Evolutionary conservation across 2,888 invertebrate species (phyloP).

Genomic region (Drosophila atripex): DNA sequence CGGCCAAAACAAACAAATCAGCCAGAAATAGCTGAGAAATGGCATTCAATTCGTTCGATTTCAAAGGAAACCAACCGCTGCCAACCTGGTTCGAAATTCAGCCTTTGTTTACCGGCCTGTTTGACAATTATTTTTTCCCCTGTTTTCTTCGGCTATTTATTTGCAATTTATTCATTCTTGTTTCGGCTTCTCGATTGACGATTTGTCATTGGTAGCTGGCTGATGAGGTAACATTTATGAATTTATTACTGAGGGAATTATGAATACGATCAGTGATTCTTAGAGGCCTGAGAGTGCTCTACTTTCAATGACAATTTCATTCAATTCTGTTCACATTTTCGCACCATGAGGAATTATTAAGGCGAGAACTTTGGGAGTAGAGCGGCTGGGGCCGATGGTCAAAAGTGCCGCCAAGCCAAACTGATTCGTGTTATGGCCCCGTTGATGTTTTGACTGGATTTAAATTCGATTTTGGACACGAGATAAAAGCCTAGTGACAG

Average conservation of each 20-base stretch:
- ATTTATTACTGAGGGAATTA: constrained; percentile 14
- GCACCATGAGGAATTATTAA: constrained; percentile 54
- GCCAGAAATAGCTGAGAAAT: constrained; percentile 66
- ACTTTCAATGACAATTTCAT: constrained; percentile 14
- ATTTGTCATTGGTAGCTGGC: constrained; percentile 39
- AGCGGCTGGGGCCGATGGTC: constrained; percentile 26
- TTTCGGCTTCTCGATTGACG: constrained; percentile 12
- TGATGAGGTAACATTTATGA: constrained; percentile 10
- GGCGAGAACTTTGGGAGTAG: constrained; percentile 12
- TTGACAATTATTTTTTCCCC: constrained; percentile 31
- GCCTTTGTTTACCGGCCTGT: constrained; percentile 32
- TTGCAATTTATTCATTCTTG: constrained; percentile 33
- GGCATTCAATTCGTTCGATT: constrained; percentile 58
- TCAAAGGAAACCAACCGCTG: constrained; percentile 66
- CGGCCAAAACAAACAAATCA: constrained; percentile 69
- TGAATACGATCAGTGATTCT: constrained; percentile 6
- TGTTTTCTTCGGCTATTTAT: too few species aligned
- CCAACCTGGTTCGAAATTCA: constrained; percentile 21
- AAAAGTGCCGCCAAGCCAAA: constrained; percentile 26
- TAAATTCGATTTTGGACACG: constrained; percentile 73
- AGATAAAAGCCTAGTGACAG: constrained; percentile 67
- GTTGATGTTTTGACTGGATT: constrained; percentile 70
- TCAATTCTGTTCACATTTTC: constrained; percentile 49
- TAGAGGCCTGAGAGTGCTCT: background rate
- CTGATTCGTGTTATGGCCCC: constrained; percentile 34